Conservation (phyloP, 2,888 invertebrate species). For the Clitarchus hookeri region DNA sequence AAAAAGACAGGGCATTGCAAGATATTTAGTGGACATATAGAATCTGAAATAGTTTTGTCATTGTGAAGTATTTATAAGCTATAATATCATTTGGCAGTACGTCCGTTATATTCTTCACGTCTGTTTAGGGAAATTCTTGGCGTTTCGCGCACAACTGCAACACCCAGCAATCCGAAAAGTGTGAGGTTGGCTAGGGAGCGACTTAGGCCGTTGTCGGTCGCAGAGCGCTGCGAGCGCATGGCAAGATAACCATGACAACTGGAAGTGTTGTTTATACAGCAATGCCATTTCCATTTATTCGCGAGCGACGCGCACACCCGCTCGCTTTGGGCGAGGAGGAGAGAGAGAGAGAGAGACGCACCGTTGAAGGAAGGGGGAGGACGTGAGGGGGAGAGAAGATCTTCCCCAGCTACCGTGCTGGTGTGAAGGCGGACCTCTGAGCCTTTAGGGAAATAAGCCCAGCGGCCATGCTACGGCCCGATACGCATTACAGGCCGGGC, state of each 20-base stretch:
- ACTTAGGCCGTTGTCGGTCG: neutral
- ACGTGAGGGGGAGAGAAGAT: neutral
- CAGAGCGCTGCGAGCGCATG: neutral
- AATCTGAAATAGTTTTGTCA: no score
- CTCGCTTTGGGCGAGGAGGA: neutral
- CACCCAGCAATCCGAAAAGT: no score
- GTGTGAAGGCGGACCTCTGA: constrained; percentile 24
- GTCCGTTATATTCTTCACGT: no score
- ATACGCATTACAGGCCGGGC: constrained; percentile 25
- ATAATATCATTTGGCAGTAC: no score
- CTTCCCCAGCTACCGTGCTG: neutral
- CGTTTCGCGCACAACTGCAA: no score
- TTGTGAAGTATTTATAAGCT: no score
- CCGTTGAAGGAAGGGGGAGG: neutral
- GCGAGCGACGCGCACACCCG: neutral
- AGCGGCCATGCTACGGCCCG: constrained; percentile 33
- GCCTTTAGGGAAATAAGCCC: constrained; percentile 36
- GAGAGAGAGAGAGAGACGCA: neutral
- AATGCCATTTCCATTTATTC: constrained; percentile 28
- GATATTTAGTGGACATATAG: no score
- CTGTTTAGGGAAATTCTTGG: no score
- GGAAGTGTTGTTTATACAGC: constrained; percentile 37
- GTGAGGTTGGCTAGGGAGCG: no score
- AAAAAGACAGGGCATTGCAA: no score
- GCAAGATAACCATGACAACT: constrained; percentile 36